A percentile compares a stretch with the other conserved stretches of the same genome.
phyloP scores from a whole-genome alignment of 2,797 vertebrate species.

The Esox masquinongy region DNA sequence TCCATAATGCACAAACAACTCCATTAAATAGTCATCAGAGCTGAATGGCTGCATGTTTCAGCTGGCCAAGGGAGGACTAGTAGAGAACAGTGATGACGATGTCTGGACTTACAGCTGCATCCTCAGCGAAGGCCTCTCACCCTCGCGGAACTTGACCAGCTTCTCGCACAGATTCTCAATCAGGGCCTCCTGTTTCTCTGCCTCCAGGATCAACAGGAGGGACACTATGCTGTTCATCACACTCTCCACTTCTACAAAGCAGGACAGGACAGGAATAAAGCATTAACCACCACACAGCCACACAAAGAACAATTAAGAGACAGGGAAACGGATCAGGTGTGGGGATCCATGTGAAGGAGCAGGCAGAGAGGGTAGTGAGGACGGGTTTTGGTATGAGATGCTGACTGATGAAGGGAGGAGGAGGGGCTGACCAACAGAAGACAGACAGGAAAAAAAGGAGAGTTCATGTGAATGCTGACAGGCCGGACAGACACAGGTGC shows the following conservation, averaged over 20 bases:
- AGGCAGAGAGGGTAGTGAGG: neutral
- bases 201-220: constrained; percentile 92
- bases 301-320: neutral
- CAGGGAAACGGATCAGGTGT: constrained; percentile 11
- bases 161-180: constrained; percentile 98
- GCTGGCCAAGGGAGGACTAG: neutral
- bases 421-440: neutral
- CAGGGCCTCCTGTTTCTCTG: constrained; percentile 93
- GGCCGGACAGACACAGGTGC: neutral
- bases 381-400: neutral
- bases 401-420: neutral
- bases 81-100: neutral
- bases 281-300: constrained; percentile 3
- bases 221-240: constrained; percentile 99
- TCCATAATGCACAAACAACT: neutral
- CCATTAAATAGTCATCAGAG: neutral
- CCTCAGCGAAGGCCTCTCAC: constrained; percentile 94
- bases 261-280: constrained; percentile 16
- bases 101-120: constrained; percentile 89
- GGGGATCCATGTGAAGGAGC: neutral
- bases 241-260: constrained; percentile 89
- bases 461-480: neutral
- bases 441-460: neutral
- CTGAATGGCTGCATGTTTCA: neutral
- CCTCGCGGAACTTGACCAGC: constrained; percentile 93